Base-by-base conservation (phyloP, 2,797 vertebrate genomes). In the Gymnothorax reevesii region DNA sequence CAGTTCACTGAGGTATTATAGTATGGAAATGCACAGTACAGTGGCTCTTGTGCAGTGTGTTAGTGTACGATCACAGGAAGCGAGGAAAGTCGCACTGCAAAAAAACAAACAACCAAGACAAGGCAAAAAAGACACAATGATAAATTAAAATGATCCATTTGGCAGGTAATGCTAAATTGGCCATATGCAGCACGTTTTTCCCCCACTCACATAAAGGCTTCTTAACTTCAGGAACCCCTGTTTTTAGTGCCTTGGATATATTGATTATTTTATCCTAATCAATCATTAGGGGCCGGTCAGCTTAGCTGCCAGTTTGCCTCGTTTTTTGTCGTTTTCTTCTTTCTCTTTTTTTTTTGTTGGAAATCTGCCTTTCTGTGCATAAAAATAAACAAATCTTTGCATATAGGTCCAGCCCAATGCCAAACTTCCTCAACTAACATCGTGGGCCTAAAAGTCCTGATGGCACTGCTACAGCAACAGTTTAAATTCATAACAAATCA, bases 101-200 rank as follows among this genome's bases (percentile, higher is more conserved):
- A 62, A 60, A 62, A 62, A 62, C 3, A 1, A 62, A 62, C 59
- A n/a, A 73, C 87, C 84, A 86, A 83, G 42, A 49, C 7, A 73
- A 57, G 9, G 10, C 13, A 4, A 62, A 9, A 12, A 66, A n/a
- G 62, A 66, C 62, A n/a, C 20, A 20, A 66, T 8, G 62, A 66
- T 66, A 20, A 66, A 66, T 66, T 22, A 66, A 22, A 66, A 66
- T 15, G 3, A 66, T 66, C 1, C 22, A 22, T 8, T 66, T 66
- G 22, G 62, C 20, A 66, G 20, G n/a, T 66, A 7, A 66, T 66
- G 4, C 62, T 17, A 62, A 22, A 66, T 66, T 66, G 20, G 15
- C 62, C 62, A 20, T 66, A 22, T 20, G 62, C 20, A 66, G 8
- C 7, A n/a, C 7, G 8, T 66, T 5, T 66, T 66, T 66, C n/a